These are phyloP conservation scores for Ptilonorhynchus violaceus DNA, from an alignment of 2,113 vertebrate species.

Conservation along the genomic window DNA sequence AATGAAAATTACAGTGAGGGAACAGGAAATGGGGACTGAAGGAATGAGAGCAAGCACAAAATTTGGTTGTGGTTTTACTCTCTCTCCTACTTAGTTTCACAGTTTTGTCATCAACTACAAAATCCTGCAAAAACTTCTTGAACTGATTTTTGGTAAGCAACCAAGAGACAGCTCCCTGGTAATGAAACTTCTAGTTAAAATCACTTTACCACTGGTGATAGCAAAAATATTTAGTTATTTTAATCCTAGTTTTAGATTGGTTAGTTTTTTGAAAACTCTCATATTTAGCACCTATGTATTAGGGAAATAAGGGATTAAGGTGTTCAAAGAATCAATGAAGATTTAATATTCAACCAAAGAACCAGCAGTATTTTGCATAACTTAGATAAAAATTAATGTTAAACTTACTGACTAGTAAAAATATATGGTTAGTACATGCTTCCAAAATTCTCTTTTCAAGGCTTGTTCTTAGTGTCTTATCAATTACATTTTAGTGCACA, in stretches of 20 bases:
- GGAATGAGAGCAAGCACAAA: rapidly evolving
- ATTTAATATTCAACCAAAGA: neutral
- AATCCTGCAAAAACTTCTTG: neutral
- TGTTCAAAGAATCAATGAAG: neutral
- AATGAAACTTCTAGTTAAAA: neutral
- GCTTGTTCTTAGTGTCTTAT: neutral
- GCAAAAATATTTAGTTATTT: neutral
- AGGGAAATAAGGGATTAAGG: neutral
- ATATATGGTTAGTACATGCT: neutral
- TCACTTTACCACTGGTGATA: neutral
- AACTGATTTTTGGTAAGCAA: neutral
- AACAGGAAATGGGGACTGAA: neutral
- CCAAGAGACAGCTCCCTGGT: neutral
- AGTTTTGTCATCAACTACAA: neutral
- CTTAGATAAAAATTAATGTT: neutral
- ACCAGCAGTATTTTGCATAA: neutral
- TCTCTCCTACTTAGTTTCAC: neutral
- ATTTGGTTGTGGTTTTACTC: neutral
- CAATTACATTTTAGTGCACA: neutral
- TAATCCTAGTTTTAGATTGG: neutral
- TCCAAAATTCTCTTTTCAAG: neutral
- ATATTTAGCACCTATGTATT: neutral
- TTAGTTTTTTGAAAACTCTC: neutral
- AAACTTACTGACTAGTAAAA: neutral
- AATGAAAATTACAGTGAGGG: neutral